These are phyloP conservation scores for Tyria jacobaeae DNA, from an alignment of 2,888 invertebrate genomes.

Conservation along the genomic window DNA sequence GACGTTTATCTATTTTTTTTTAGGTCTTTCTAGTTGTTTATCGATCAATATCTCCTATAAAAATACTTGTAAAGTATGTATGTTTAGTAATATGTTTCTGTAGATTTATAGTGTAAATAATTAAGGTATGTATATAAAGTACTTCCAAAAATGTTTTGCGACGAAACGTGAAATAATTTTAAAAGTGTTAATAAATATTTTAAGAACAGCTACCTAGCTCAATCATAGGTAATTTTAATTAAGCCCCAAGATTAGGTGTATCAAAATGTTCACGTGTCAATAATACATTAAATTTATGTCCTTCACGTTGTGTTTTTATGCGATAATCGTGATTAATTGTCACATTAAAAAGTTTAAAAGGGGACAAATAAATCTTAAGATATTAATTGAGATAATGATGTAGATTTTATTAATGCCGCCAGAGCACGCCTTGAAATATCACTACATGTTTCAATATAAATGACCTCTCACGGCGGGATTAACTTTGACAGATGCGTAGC, in stretches of 20 bases:
- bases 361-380: constrained; percentile 63
- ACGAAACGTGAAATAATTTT: too few relatives aligned
- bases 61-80: too few relatives aligned
- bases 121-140: too few relatives aligned
- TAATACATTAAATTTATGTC: constrained; percentile 46
- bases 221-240: constrained; percentile 42
- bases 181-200: constrained; percentile 25
- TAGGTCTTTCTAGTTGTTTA: too few relatives aligned
- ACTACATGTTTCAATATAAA: constrained; percentile 52
- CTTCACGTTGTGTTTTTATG: constrained; percentile 55
- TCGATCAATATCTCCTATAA: too few relatives aligned
- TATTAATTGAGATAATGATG: constrained; percentile 73
- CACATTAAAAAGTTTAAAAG: constrained; percentile 66
- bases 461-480: constrained; percentile 60
- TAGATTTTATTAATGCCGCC: constrained; percentile 61
- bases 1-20: too few relatives aligned
- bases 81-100: too few relatives aligned
- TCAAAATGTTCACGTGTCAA: constrained; percentile 58
- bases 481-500: constrained; percentile 70
- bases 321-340: constrained; percentile 61
- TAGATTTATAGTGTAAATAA: too few relatives aligned
- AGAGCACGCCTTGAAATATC: constrained; percentile 53
- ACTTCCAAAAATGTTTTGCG: too few relatives aligned
- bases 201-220: constrained; percentile 27
- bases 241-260: constrained; percentile 28